Conservation (phyloP, 2,797 vertebrate genomes). For the Labeo calbasu region DNA sequence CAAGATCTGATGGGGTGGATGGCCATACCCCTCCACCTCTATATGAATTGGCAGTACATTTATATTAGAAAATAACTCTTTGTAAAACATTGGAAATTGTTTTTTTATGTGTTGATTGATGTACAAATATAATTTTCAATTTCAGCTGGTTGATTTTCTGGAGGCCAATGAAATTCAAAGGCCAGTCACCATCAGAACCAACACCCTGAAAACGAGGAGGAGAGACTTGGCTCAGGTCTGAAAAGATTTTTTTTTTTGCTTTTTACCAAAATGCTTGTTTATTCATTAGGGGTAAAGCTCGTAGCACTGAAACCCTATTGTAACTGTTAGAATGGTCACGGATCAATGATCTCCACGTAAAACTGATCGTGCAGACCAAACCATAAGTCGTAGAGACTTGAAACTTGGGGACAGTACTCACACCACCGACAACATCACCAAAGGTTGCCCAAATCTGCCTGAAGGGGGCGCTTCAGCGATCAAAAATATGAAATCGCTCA, state of each 20-base stretch:
- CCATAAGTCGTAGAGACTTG: too few relatives aligned
- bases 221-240: constrained; percentile 95
- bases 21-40: constrained; percentile 57
- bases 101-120: background rate
- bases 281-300: too few relatives aligned
- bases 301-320: too few relatives aligned
- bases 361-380: too few relatives aligned
- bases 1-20: constrained; percentile 57
- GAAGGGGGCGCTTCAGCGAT: too few relatives aligned
- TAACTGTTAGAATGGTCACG: too few relatives aligned
- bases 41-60: constrained; percentile 56
- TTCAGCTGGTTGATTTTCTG: constrained; percentile 91
- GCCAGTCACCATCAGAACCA: constrained; percentile 94
- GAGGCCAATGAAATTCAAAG: constrained; percentile 96
- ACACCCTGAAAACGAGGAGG: constrained; percentile 93
- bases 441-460: too few relatives aligned
- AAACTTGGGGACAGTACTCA: too few relatives aligned
- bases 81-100: background rate
- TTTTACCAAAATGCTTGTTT: background rate
- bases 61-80: background rate
- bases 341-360: too few relatives aligned
- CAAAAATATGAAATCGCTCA: too few relatives aligned
- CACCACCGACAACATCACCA: too few relatives aligned
- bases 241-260: background rate
- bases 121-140: background rate